Evolutionary conservation across 2,113 vertebrate species (phyloP).

Genomic region (Atrichornis clamosus): DNA sequence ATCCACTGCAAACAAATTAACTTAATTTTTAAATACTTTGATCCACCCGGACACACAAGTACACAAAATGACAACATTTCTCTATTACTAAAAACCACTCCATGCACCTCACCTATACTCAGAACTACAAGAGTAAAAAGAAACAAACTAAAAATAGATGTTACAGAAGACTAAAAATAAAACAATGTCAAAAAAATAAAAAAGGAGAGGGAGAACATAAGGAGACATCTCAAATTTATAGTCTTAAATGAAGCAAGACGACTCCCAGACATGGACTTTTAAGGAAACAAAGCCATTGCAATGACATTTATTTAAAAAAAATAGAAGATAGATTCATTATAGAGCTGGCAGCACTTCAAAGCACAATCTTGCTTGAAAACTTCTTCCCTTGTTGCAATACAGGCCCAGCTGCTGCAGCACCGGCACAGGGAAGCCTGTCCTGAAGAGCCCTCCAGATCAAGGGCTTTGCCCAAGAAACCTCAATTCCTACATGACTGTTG

Average conservation of each 20-base stretch:
- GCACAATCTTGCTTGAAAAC: neutral
- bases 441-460: neutral
- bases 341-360: neutral
- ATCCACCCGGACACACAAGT: fast-evolving
- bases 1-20: neutral
- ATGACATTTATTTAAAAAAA: neutral
- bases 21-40: neutral
- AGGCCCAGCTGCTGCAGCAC: neutral
- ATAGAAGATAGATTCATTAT: neutral
- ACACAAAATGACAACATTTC: neutral
- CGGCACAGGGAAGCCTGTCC: neutral
- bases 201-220: neutral
- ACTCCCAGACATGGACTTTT: neutral
- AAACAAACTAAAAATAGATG: neutral
- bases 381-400: neutral
- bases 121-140: neutral
- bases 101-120: neutral
- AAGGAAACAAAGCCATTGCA: neutral
- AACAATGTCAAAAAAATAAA: neutral
- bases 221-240: neutral
- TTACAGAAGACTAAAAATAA: neutral
- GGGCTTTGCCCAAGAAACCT: neutral
- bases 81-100: neutral
- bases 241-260: neutral
- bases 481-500: no score